Evolutionary conservation across 2,888 invertebrate species (phyloP).

Genomic region (Drosophila rellima): DNA sequence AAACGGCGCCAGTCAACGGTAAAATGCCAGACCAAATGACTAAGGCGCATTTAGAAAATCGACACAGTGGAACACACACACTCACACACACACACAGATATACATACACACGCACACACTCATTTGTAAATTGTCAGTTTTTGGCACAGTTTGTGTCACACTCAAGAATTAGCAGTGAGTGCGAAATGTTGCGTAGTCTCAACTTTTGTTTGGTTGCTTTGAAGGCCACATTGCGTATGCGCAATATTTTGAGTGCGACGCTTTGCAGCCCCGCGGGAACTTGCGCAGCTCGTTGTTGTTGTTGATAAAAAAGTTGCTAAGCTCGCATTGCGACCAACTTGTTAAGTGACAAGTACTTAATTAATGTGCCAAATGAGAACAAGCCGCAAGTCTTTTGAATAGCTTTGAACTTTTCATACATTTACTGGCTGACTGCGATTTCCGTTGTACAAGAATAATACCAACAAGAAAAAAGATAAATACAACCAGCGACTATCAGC

Average conservation of each 20-base stretch:
- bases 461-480: slow-evolving; percentile 13
- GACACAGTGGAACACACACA: slow-evolving; percentile 9
- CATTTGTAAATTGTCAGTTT: slow-evolving; percentile 41
- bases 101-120: not conserved
- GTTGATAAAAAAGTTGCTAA: slow-evolving; percentile 23
- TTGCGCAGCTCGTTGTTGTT: slow-evolving; percentile 2
- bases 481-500: slow-evolving; percentile 22
- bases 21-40: slow-evolving; percentile 52
- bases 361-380: slow-evolving; percentile 58
- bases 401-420: slow-evolving; percentile 35
- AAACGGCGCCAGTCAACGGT: slow-evolving; percentile 50
- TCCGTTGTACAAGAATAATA: slow-evolving; percentile 16
- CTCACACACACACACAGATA: slow-evolving; percentile 10
- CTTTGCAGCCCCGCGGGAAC: slow-evolving; percentile 15
- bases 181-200: slow-evolving; percentile 42
- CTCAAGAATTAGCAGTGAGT: slow-evolving; percentile 38
- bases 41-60: slow-evolving; percentile 45
- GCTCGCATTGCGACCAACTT: slow-evolving; percentile 44
- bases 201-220: slow-evolving; percentile 18
- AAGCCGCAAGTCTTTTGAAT: slow-evolving; percentile 34
- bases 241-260: slow-evolving; percentile 43
- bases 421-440: slow-evolving; percentile 32
- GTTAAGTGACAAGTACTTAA: slow-evolving; percentile 57
- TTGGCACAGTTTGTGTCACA: slow-evolving; percentile 49
- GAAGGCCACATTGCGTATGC: slow-evolving; percentile 62